Evolutionary conservation across 2,888 invertebrate species (phyloP), one percentile per base, ranked within the genome.

Genomic region (Fragum fragum): DNA sequence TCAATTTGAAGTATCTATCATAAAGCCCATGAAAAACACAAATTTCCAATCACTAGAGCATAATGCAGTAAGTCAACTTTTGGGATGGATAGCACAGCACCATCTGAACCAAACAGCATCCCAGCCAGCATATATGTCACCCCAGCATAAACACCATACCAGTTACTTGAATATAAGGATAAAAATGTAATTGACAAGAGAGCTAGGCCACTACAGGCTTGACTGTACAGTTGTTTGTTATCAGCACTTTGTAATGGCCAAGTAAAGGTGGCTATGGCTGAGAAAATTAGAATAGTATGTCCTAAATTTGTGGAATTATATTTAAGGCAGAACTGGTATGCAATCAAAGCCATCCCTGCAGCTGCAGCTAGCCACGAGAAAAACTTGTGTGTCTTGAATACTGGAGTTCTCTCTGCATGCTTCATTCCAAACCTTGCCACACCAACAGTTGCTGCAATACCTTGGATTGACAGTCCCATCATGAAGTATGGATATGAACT

Each of bases 41-140:
- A 57, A 81, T 93, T 92, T 5, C 90, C 92, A 18, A 89, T 32
- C 42, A 90, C 87, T 29, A 93, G 82, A 14, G 77, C 88, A 86
- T 92, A 92, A 76, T 93, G 93, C 57, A 93, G 83, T 28, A 91
- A 73, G 79, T 93, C 93, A 0, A 93, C 89, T 71, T 90, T 81
- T 11, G 86, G 90, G 23, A 93, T 75, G 0, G 89, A 87, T 32
- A 85, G 61, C 21, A 89, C 69, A 18, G 75, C 63, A 11, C 93
- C 93, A 23, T 91, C 90, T 23, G 90, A 85, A 14, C 92, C 91
- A 63, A 93, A 83, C 0, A 89, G 76, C n/a, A 88, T 80, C 9
- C 92, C 92, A 29, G 92, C 79, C 18, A 88, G 75, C 32, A 92
- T 87, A 73, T 93, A 93, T 1, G 87, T 53, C 6, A 86, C 74